A percentile compares a stretch with the other conserved stretches of the same genome.
phyloP scores from a whole-genome alignment of 2,113 vertebrate species.

The Prinia subflava region DNA sequence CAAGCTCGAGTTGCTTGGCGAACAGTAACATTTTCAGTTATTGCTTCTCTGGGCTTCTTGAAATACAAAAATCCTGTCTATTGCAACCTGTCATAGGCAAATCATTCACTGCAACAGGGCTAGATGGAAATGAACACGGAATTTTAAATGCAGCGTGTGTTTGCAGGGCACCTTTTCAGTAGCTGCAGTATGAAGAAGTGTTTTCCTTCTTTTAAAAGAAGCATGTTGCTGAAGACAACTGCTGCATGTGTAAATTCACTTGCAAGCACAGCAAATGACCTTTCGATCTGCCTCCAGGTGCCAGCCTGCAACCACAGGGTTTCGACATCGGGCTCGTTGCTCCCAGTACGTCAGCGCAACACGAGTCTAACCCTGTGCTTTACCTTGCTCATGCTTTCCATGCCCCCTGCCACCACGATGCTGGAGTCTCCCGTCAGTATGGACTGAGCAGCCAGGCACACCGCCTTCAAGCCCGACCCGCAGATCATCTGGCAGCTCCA shows the following conservation, averaged over 20 bases:
- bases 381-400: conserved; percentile 98
- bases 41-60: background rate
- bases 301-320: background rate
- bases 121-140: background rate
- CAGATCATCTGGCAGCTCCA: conserved; percentile 99
- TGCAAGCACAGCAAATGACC: background rate
- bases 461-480: conserved; percentile 91
- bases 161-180: background rate
- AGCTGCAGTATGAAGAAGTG: background rate
- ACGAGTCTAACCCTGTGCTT: rapidly evolving
- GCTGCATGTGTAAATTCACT: background rate
- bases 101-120: background rate
- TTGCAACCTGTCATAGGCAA: background rate
- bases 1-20: background rate
- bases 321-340: background rate
- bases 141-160: background rate
- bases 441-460: conserved; percentile 90
- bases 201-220: background rate
- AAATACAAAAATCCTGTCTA: background rate
- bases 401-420: conserved; percentile 92
- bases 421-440: conserved; percentile 80
- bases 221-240: background rate
- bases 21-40: background rate
- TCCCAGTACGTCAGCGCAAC: rapidly evolving
- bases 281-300: rapidly evolving